Percentiles rank a stretch among this genome's conserved stretches.
Evolutionary conservation across 2,888 invertebrate species (phyloP).

Genomic region (Lepetodrilus schrolli): DNA sequence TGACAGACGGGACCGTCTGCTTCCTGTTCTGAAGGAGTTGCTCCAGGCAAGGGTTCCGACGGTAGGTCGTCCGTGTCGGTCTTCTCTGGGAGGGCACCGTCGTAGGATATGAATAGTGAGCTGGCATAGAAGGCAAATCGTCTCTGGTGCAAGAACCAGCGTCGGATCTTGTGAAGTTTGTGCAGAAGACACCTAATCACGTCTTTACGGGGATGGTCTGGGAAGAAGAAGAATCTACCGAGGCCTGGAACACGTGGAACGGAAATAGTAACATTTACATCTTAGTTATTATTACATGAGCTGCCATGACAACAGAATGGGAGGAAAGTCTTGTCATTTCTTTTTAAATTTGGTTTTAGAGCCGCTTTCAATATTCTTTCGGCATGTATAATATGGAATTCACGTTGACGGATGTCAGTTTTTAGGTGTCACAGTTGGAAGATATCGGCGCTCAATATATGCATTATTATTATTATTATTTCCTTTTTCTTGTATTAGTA

Average conservation of each 20-base stretch:
- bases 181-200: constrained; percentile 83
- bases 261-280: too few species aligned
- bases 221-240: constrained; percentile 83
- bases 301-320: too few species aligned
- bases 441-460: too few species aligned
- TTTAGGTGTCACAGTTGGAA: too few species aligned
- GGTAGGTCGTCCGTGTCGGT: background rate
- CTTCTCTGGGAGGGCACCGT: constrained; percentile 78
- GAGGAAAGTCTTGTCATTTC: too few species aligned
- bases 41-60: background rate
- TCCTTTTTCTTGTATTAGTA: too few species aligned
- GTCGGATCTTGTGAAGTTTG: constrained; percentile 82
- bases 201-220: constrained; percentile 77
- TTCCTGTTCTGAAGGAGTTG: background rate
- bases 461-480: too few species aligned
- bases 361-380: too few species aligned
- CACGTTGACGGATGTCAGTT: too few species aligned
- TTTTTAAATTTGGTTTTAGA: too few species aligned
- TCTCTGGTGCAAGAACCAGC: constrained; percentile 83
- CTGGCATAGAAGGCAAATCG: constrained; percentile 85
- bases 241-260: constrained; percentile 83
- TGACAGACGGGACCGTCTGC: background rate
- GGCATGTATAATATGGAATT: too few species aligned
- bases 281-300: too few species aligned
- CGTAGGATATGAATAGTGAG: constrained; percentile 91